phyloP scores from a whole-genome alignment of 2,888 invertebrate species.

The Eupeodes luniger region DNA sequence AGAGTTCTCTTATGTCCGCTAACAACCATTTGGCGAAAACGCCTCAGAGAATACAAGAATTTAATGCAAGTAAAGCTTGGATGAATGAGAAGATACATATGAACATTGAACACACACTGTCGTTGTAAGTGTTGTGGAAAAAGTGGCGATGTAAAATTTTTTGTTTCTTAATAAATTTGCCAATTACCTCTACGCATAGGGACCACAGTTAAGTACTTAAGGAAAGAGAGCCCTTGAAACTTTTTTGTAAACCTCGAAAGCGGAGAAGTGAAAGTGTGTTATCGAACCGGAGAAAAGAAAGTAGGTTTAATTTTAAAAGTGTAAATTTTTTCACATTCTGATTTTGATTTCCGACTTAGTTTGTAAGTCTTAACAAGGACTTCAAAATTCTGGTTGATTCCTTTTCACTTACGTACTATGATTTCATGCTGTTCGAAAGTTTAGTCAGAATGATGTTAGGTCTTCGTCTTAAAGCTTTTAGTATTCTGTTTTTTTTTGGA shows the following conservation, averaged over 20 bases:
- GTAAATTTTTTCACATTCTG: not conserved
- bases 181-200: constrained; percentile 13
- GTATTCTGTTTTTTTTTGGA: too few species aligned
- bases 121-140: constrained; percentile 17
- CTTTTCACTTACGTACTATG: too few species aligned
- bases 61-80: constrained; percentile 42
- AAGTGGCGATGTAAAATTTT: not conserved
- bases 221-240: constrained; percentile 27
- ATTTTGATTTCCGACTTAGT: not conserved
- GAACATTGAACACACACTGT: not conserved
- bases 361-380: too few species aligned
- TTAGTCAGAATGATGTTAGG: too few species aligned
- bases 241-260: constrained; percentile 35
- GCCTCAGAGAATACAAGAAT: constrained; percentile 50
- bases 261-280: constrained; percentile 50
- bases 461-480: too few species aligned
- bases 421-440: too few species aligned
- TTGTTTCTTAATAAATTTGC: not conserved
- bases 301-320: constrained; percentile 7
- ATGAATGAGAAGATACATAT: constrained; percentile 29
- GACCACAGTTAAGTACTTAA: constrained; percentile 1
- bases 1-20: constrained; percentile 57
- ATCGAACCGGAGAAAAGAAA: constrained; percentile 10
- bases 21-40: constrained; percentile 66
- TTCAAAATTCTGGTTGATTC: too few species aligned